These are phyloP conservation scores for Ericerus pela DNA, from an alignment of 1,140 invertebrate genomes.

Conservation along the genomic window DNA sequence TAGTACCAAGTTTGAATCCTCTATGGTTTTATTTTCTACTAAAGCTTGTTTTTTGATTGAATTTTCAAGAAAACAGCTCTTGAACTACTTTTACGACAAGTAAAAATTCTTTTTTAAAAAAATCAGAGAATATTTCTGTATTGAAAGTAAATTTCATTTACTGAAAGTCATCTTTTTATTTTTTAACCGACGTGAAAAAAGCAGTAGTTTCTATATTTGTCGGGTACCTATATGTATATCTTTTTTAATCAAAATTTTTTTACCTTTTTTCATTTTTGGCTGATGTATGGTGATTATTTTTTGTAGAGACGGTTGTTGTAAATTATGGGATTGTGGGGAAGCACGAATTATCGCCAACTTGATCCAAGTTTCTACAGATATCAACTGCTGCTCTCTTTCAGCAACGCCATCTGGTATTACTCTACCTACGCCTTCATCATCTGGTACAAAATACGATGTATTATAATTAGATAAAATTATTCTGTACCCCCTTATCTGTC, in stretches of 20 bases:
- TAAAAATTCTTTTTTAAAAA: too few relatives aligned
- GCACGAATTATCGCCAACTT: constrained; percentile 5
- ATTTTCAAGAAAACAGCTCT: too few relatives aligned
- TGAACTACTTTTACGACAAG: too few relatives aligned
- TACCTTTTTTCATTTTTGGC: neutral
- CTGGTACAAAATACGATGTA: neutral
- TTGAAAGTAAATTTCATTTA: too few relatives aligned
- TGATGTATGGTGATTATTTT: neutral
- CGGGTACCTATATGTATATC: neutral
- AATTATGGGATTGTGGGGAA: constrained; percentile 16
- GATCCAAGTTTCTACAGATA: neutral
- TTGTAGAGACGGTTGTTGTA: constrained; percentile 12
- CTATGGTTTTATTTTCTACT: too few relatives aligned
- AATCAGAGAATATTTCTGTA: too few relatives aligned
- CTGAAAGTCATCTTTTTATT: too few relatives aligned
- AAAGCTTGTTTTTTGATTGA: too few relatives aligned
- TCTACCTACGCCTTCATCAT: too few relatives aligned
- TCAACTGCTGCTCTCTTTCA: constrained; percentile 21
- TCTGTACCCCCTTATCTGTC: constrained; percentile 36
- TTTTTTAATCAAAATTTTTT: neutral
- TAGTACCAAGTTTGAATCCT: too few relatives aligned
- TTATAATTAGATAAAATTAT: neutral
- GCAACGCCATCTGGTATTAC: too few relatives aligned
- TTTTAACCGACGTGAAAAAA: too few relatives aligned
- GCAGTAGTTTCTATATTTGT: neutral